Percentiles rank a stretch among this genome's conserved stretches.
Evolutionary conservation across 2,888 invertebrate species (phyloP).

Genomic region (Idaea dimidiata): DNA sequence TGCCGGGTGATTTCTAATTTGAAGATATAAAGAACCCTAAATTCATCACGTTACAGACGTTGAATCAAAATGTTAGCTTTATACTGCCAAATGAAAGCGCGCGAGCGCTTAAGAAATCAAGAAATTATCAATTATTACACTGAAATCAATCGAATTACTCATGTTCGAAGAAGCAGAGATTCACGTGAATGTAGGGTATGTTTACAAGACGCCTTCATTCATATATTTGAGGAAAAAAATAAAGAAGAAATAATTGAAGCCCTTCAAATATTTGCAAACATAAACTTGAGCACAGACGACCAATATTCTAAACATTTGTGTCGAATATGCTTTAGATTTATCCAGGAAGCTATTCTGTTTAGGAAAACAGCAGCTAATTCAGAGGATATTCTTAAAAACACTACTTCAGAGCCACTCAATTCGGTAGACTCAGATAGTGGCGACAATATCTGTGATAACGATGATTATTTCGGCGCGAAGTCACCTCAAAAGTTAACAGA

Average conservation of each 20-base stretch:
- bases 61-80: conserved; percentile 25
- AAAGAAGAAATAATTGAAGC: conserved; percentile 16
- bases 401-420: conserved; percentile 31
- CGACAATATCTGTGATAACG: conserved; percentile 31
- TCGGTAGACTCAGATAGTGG: conserved; percentile 25
- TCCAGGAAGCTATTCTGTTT: conserved; percentile 51
- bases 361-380: conserved; percentile 51
- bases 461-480: background rate
- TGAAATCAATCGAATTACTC: conserved; percentile 14
- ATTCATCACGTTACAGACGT: background rate
- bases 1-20: background rate
- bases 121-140: conserved; percentile 28
- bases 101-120: conserved; percentile 22
- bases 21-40: background rate
- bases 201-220: conserved; percentile 25
- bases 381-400: conserved; percentile 42
- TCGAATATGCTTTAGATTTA: conserved; percentile 48
- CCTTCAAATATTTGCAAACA: conserved; percentile 35
- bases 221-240: conserved; percentile 21
- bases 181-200: conserved; percentile 28
- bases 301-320: conserved; percentile 55
- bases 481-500: conserved; percentile 27
- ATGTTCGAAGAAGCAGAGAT: conserved; percentile 12
- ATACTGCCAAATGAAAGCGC: conserved; percentile 26
- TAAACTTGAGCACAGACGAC: conserved; percentile 46